Evolutionary conservation across 2,113 vertebrate genomes (phyloP).

Genomic region (Octodon degus): DNA sequence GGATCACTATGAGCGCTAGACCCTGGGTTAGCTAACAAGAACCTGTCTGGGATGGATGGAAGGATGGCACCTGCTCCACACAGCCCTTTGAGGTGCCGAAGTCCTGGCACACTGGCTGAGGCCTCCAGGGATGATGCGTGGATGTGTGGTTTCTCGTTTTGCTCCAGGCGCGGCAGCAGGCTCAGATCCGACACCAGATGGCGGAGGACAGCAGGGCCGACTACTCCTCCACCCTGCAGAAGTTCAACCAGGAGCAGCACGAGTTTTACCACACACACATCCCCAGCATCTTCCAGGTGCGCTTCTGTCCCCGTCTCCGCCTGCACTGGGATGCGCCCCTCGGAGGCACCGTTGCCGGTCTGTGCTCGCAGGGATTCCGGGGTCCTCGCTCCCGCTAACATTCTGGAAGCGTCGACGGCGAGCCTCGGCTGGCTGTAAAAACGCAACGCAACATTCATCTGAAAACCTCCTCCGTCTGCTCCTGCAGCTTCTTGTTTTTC

Average conservation of each 20-base stretch:
- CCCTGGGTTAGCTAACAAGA: neutral
- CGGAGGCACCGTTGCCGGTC: neutral
- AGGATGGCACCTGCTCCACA: neutral
- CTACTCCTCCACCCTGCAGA: constrained; percentile 93
- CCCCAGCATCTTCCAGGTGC: constrained; percentile 94
- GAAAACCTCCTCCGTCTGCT: neutral
- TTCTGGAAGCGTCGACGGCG: neutral
- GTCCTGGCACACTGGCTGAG: neutral
- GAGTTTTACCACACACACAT: constrained; percentile 96
- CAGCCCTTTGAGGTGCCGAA: neutral
- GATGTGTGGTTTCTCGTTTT: neutral
- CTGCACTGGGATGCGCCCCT: no score
- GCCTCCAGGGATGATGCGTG: neutral
- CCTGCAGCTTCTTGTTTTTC: neutral
- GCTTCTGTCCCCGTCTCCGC: neutral
- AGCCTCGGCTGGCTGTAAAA: neutral
- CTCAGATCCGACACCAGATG: constrained; percentile 96
- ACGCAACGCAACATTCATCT: neutral
- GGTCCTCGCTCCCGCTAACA: neutral
- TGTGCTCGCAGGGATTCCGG: neutral
- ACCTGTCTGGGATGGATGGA: neutral
- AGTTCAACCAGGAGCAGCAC: constrained; percentile 97
- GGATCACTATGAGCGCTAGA: no score
- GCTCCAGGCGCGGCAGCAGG: constrained; percentile 93
- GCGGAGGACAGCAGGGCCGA: constrained; percentile 95